Base-by-base conservation (phyloP, 1,140 invertebrate species). In the Phymorhynchus buccinoides region DNA sequence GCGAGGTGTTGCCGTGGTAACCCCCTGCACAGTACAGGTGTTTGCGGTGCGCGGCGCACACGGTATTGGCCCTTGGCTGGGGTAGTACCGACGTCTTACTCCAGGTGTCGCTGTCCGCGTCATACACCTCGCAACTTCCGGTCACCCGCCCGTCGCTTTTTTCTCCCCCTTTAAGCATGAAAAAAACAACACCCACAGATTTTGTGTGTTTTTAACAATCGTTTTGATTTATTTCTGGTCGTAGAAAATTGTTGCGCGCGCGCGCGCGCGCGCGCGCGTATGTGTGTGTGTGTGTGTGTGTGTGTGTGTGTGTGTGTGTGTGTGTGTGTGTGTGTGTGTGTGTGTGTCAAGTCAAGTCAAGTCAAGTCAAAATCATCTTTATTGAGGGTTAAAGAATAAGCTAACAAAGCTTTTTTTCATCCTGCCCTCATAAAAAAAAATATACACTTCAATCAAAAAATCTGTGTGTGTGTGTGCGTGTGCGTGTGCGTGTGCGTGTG, bases 121-220 rank as follows among this genome's bases (percentile, higher is more conserved):
- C 87, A 80, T 88, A 91, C 66, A 88, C 85, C 78, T 90, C 88
- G 77, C 87, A 88, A 9, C 87, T 85, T 1, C 83, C 89, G 9
- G 87, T 88, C 16, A 87, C 83, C 71, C 80, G 85, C 16, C 89
- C 87, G 77, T 88, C 88, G 18, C 68, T 78, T 48, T 83, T 85
- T 79, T 90, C 89, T 3, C 90, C 90, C 22, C 90, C 90, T 90
- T n/a, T n/a, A n/a, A n/a, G n/a, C n/a, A n/a, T n/a, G n/a, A 52
- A 18, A 52, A 18, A 37, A n/a, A 37, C 48, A 79, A 30, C 30
- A 71, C 66, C 7, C 6, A n/a, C 9, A 71, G 6, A 30, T 22
- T 7, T 7, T 22, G 22, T 22, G 48, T 52, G 48, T 52, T 52
- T n/a, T n/a, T n/a, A n/a, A n/a, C n/a, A n/a, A n/a, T n/a, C n/a